Conservation (phyloP, 2,888 invertebrate species). For the Drosophila villosipedis region DNA sequence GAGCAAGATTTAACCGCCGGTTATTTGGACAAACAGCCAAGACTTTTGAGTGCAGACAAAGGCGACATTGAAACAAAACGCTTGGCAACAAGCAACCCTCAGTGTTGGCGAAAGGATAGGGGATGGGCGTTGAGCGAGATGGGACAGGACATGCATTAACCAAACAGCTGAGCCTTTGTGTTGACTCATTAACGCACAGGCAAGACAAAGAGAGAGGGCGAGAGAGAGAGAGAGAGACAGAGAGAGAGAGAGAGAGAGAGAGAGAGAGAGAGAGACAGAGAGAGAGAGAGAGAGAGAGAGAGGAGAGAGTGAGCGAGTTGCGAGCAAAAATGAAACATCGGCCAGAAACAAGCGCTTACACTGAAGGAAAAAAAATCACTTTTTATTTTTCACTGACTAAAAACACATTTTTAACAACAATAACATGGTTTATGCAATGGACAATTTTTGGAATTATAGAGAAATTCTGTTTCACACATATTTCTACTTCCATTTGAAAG, state of each 20-base stretch:
- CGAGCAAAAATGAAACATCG: slow-evolving; percentile 70
- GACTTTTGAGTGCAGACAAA: slow-evolving; percentile 57
- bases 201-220: slow-evolving; percentile 9
- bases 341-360: slow-evolving; percentile 29
- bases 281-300: slow-evolving; percentile 7
- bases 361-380: background rate
- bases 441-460: background rate
- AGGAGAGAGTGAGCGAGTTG: slow-evolving; percentile 3
- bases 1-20: slow-evolving; percentile 43
- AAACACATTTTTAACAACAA: background rate
- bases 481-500: background rate
- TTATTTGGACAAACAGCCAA: slow-evolving; percentile 53
- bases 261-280: slow-evolving; percentile 2
- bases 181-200: slow-evolving; percentile 75
- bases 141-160: slow-evolving; percentile 70
- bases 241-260: slow-evolving; percentile 4
- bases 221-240: background rate
- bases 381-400: background rate
- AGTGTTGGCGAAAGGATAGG: slow-evolving; percentile 23
- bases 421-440: background rate
- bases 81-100: slow-evolving; percentile 48
- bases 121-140: slow-evolving; percentile 29
- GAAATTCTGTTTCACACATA: background rate
- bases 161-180: slow-evolving; percentile 79
- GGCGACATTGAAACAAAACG: slow-evolving; percentile 59